phyloP scores from a whole-genome alignment of 2,888 invertebrate genomes.

The Dermolepida albohirtum region DNA sequence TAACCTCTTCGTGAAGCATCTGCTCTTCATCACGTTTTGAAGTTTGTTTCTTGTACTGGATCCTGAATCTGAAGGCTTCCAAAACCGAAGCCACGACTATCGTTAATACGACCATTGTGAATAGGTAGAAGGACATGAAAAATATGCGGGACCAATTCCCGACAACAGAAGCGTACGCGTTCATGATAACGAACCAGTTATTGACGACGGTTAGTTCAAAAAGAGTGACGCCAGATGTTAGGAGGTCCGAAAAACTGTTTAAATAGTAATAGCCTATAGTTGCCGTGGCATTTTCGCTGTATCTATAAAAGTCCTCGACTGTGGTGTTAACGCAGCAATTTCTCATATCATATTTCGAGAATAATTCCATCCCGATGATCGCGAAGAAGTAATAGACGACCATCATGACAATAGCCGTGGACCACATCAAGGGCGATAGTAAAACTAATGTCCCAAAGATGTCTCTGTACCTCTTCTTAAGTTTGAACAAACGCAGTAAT shows the following conservation, averaged over 20 bases:
- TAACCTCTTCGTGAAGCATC: slow-evolving; percentile 80
- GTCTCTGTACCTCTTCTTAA: slow-evolving; percentile 85
- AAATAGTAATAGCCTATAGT: slow-evolving; percentile 87
- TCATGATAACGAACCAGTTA: slow-evolving; percentile 95
- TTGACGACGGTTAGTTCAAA: slow-evolving; percentile 93
- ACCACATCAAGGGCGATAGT: slow-evolving; percentile 84
- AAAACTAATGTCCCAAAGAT: slow-evolving; percentile 86
- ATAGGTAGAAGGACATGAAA: slow-evolving; percentile 89
- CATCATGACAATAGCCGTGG: slow-evolving; percentile 84
- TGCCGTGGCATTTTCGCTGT: slow-evolving; percentile 74
- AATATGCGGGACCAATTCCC: slow-evolving; percentile 80
- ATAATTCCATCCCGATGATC: slow-evolving; percentile 90
- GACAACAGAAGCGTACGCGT: slow-evolving; percentile 80
- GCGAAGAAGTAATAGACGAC: slow-evolving; percentile 91
- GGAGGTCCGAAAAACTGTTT: slow-evolving; percentile 84
- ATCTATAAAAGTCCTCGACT: slow-evolving; percentile 85
- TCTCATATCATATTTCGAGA: slow-evolving; percentile 77
- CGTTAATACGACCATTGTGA: slow-evolving; percentile 91
- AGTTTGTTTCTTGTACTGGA: slow-evolving; percentile 86
- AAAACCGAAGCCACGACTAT: slow-evolving; percentile 90
- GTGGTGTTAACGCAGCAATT: slow-evolving; percentile 89
- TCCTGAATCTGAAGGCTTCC: slow-evolving; percentile 88
- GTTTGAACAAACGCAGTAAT: slow-evolving; percentile 78
- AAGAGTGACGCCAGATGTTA: slow-evolving; percentile 78
- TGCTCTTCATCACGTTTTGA: slow-evolving; percentile 83